phyloP scores from a whole-genome alignment of 2,888 invertebrate species.

The Celastrina argiolus region DNA sequence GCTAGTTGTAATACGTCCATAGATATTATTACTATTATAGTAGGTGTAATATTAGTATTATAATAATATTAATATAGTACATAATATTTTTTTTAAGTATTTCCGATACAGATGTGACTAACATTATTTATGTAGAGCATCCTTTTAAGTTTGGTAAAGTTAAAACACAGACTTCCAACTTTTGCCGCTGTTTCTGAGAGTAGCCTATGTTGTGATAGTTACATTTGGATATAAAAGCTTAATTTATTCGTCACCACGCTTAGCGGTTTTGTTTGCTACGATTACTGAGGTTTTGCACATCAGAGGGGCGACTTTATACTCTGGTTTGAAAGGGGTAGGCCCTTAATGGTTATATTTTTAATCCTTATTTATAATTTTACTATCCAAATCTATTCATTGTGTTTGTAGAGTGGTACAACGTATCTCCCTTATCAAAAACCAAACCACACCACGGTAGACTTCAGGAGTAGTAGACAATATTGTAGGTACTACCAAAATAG shows the following conservation, averaged over 20 bases:
- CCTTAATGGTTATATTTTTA: neutral
- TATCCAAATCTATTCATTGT: neutral
- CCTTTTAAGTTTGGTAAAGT: too few relatives aligned
- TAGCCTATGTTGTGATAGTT: slow-evolving; percentile 16
- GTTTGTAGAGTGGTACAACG: too few relatives aligned
- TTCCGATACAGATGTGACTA: too few relatives aligned
- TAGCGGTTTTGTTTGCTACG: slow-evolving; percentile 25
- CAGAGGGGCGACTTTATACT: neutral
- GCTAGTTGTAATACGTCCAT: too few relatives aligned
- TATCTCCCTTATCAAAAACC: neutral
- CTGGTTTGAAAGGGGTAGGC: neutral
- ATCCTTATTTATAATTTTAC: slow-evolving; percentile 1
- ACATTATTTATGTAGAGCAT: too few relatives aligned
- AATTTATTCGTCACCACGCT: slow-evolving; percentile 36
- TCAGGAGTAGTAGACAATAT: too few relatives aligned
- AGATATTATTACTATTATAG: too few relatives aligned
- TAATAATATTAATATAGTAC: too few relatives aligned
- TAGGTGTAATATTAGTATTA: too few relatives aligned
- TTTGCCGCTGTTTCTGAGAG: slow-evolving; percentile 1
- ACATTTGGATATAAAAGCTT: slow-evolving; percentile 26
- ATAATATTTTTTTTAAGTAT: too few relatives aligned
- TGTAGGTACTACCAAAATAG: too few relatives aligned
- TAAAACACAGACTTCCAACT: neutral
- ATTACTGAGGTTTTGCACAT: slow-evolving; percentile 19
- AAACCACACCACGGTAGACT: too few relatives aligned